A percentile compares a stretch with the other conserved stretches of the same genome.
Conservation (phyloP, 2,888 invertebrate species). For the Molorchus minor region DNA sequence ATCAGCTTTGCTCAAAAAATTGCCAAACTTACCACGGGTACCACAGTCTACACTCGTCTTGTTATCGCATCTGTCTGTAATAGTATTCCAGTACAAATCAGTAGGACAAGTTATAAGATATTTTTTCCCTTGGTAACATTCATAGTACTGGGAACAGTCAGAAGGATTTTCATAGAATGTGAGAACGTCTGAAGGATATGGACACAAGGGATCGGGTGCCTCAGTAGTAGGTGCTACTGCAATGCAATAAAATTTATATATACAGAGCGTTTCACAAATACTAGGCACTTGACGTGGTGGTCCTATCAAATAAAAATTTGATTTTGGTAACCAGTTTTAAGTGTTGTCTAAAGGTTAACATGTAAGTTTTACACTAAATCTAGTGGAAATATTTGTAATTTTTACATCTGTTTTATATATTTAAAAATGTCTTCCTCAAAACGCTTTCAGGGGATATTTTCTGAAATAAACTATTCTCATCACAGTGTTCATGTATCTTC, state of each 20-base stretch:
- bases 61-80: conserved; percentile 34
- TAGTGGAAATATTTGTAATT: too few relatives aligned
- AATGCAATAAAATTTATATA: neutral
- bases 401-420: too few relatives aligned
- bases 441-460: too few relatives aligned
- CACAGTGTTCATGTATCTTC: too few relatives aligned
- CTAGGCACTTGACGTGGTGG: too few relatives aligned
- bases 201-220: conserved; percentile 21
- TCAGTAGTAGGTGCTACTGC: neutral
- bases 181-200: conserved; percentile 23
- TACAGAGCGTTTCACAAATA: neutral
- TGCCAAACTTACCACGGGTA: conserved; percentile 9
- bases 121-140: conserved; percentile 35
- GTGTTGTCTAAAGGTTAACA: too few relatives aligned
- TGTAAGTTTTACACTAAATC: too few relatives aligned
- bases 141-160: conserved; percentile 34
- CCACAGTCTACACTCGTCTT: conserved; percentile 31
- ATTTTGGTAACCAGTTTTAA: too few relatives aligned
- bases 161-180: conserved; percentile 18
- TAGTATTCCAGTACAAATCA: conserved; percentile 31
- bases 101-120: conserved; percentile 27
- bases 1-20: neutral
- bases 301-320: too few relatives aligned
- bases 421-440: too few relatives aligned
- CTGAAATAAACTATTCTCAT: too few relatives aligned